Base-by-base conservation (phyloP, 2,888 invertebrate genomes). In the Drosophila kambysellisi region DNA sequence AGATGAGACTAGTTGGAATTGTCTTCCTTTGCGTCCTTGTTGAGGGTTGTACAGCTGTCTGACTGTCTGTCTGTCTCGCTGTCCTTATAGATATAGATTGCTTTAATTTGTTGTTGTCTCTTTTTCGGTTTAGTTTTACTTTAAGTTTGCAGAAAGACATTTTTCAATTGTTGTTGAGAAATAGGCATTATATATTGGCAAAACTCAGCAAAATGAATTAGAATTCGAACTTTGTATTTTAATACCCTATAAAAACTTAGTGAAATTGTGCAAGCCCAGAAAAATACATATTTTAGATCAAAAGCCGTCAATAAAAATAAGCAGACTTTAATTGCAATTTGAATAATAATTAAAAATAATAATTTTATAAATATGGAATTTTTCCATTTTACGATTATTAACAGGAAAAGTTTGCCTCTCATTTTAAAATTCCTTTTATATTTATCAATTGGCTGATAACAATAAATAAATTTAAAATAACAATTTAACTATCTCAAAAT, bases 1-100 rank as follows among this genome's bases (percentile, higher is more conserved):
- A 87, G 79, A 81, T 73, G 80, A 76, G 86, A 88, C 84, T 83
- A 83, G 86, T 69, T 76, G 69, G 58, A 61, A 58, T 60, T 51
- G 12, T 50, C 29, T 15, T 29, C 30, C 15, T 43, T 17, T 37
- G 33, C 30, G 20, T 46, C 50, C 9, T 9, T 12, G 60, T 57
- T 35, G 33, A 20, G 70, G 68, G 76, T 68, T 62, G 59, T 41
- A 12, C 37, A 33, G n/a, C 15, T 33, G 25, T 51, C n/a, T 4
- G 4, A 59, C 11, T 57, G 58, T 50, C 15, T 48, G 15, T 20
- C 9, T 32, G 20, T 50, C n/a, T 4, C 4, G 61, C 7, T n/a
- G 2, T 54, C 15, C 17, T 11, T n/a, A n/a, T 29, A 54, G 4
- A 46, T 46, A 46, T 25, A 58, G 25, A 58, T 25, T 59, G 41